Base-by-base conservation (phyloP, 2,888 invertebrate genomes). In the Ophraella communa region DNA sequence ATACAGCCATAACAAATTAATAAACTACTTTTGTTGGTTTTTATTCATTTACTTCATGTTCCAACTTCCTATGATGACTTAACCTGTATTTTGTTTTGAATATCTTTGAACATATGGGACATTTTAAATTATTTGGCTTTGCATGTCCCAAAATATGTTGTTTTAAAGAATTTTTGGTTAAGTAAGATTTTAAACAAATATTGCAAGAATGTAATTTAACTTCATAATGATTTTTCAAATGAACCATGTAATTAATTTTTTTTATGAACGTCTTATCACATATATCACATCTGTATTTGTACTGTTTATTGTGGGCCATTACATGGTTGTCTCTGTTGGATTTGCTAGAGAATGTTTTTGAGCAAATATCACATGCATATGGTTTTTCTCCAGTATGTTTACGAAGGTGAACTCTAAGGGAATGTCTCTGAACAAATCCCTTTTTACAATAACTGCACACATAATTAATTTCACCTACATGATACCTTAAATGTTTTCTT, bases 331-430 rank as follows among this genome's bases (percentile, higher is more conserved):
- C 45, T 45, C 45, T 45, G 20, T 20, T 21, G 10, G 4, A 11
- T 45, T 45, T 45, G 2, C 11, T 8, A 1, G 45, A 21, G 21
- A 45, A 45, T 20, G 5, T 45, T 45, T 45, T 45, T 21, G 4
- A 45, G 21, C 45, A 45, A 11, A 45, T 45, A 14, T 20, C 21
- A 21, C 45, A 45, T n/a, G 20, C 21, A 21, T 45, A 45, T 4
- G 45, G 45, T 45, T 45, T 45, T 20, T 45, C 45, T 21, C 45
- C 45, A 20, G 45, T 45, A 21, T 45, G 45, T 45, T 45, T 45
- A 21, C 45, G 45, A 11, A 45, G 21, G n/a, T 45, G 45, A 21
- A 20, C 14, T 10, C 21, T 45, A 21, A 45, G 45, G 11, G 45
- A 20, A 21, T 20, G 20, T 10, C 21, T n/a, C n/a, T 45, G 45